Conservation (phyloP, 2,888 invertebrate genomes). For the Synanthedon myopaeformis region DNA sequence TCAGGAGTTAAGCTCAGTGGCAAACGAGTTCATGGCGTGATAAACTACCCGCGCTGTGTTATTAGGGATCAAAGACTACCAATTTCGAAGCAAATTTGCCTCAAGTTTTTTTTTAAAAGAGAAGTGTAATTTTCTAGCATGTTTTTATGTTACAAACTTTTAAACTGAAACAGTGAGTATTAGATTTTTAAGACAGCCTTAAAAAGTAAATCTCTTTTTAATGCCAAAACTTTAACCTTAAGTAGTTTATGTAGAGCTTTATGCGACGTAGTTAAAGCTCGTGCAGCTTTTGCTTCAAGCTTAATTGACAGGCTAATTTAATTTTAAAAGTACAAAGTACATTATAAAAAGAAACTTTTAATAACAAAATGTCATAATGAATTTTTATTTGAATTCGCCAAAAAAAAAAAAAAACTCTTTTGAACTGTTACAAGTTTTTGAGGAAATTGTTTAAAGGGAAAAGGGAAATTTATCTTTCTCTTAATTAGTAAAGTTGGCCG, state of each 20-base stretch:
- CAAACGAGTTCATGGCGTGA: slow-evolving; percentile 63
- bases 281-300: background rate
- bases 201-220: too few species aligned
- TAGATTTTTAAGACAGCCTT: too few species aligned
- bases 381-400: slow-evolving; percentile 25
- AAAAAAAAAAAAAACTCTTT: slow-evolving; percentile 31
- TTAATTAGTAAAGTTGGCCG: slow-evolving; percentile 64
- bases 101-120: background rate
- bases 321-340: too few species aligned
- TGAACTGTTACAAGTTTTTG: slow-evolving; percentile 41
- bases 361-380: slow-evolving; percentile 18
- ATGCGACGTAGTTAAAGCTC: background rate
- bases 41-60: slow-evolving; percentile 30
- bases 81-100: slow-evolving; percentile 11
- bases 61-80: slow-evolving; percentile 32
- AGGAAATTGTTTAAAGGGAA: slow-evolving; percentile 59
- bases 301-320: slow-evolving; percentile 1
- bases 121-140: background rate
- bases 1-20: slow-evolving; percentile 41
- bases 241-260: background rate
- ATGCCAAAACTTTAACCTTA: background rate
- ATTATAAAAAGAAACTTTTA: slow-evolving; percentile 7
- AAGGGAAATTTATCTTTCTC: slow-evolving; percentile 65
- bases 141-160: too few species aligned
- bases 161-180: too few species aligned